phyloP scores from a whole-genome alignment of 2,888 invertebrate genomes.

The Macrophya annulata region DNA sequence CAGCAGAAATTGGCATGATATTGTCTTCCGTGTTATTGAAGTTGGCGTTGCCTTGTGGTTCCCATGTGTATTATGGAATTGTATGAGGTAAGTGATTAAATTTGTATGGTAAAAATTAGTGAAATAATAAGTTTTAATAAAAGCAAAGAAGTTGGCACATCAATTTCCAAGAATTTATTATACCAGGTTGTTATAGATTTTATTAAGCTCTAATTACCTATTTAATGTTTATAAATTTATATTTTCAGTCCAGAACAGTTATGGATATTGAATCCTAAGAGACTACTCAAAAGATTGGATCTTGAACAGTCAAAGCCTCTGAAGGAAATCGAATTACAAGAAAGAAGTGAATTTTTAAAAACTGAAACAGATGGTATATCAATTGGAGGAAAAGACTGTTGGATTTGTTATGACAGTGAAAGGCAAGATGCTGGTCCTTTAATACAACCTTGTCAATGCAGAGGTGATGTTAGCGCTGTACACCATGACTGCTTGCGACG shows the following conservation, averaged over 20 bases:
- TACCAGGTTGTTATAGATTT: constrained; percentile 16
- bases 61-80: constrained; percentile 97
- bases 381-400: constrained; percentile 88
- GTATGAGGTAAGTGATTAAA: constrained; percentile 84
- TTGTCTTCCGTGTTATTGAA: constrained; percentile 94
- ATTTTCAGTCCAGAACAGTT: constrained; percentile 88
- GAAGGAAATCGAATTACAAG: constrained; percentile 75
- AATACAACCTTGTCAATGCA: constrained; percentile 94
- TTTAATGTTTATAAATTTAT: constrained; percentile 13
- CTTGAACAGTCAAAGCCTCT: constrained; percentile 73
- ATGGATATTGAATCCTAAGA: constrained; percentile 96
- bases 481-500: constrained; percentile 95
- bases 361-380: constrained; percentile 80
- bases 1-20: constrained; percentile 95
- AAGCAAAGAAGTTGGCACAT: constrained; percentile 9
- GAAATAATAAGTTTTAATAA: constrained; percentile 3
- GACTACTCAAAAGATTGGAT: constrained; percentile 86
- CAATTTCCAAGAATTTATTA: constrained; percentile 23
- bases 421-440: constrained; percentile 88
- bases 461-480: constrained; percentile 95
- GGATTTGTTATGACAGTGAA: constrained; percentile 95
- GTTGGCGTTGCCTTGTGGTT: constrained; percentile 97
- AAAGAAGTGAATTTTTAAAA: constrained; percentile 67
- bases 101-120: background rate
- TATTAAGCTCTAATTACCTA: constrained; percentile 26